phyloP scores from a whole-genome alignment of 2,888 invertebrate species.

The Mythimna loreyi region DNA sequence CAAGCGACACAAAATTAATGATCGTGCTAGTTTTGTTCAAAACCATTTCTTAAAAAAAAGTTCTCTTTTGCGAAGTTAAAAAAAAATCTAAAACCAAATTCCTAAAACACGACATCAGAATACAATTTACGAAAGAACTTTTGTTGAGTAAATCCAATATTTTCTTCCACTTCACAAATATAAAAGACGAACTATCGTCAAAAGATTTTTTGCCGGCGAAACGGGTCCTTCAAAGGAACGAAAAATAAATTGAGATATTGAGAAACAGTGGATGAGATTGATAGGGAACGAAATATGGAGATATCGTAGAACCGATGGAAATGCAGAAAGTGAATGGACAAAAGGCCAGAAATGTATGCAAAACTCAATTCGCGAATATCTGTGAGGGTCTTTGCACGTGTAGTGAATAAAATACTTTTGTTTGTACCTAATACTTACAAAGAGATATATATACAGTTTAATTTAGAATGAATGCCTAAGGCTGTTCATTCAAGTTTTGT shows the following conservation, averaged over 20 bases:
- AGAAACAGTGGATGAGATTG: constrained; percentile 63
- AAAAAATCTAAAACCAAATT: background rate
- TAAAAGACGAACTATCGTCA: constrained; percentile 57
- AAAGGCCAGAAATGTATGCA: constrained; percentile 21
- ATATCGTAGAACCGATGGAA: constrained; percentile 28
- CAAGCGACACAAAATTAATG: background rate
- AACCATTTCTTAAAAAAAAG: background rate
- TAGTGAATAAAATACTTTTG: background rate
- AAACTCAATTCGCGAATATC: constrained; percentile 1
- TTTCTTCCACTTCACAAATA: constrained; percentile 52
- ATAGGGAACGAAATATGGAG: constrained; percentile 63
- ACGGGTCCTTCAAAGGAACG: constrained; percentile 49
- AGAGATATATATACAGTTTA: background rate
- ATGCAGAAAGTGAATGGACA: constrained; percentile 35
- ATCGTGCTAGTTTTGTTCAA: background rate
- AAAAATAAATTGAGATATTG: constrained; percentile 62
- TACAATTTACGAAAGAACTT: constrained; percentile 27
- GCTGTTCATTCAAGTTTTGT: background rate
- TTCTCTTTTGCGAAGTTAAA: no score
- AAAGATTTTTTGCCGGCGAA: constrained; percentile 57
- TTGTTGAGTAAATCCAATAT: constrained; percentile 41
- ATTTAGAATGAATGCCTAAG: background rate
- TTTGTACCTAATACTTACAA: background rate
- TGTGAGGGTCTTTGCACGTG: background rate
- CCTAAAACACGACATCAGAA: constrained; percentile 27